These are phyloP conservation scores for Lysandra coridon DNA, from an alignment of 2,888 invertebrate genomes.

Conservation along the genomic window DNA sequence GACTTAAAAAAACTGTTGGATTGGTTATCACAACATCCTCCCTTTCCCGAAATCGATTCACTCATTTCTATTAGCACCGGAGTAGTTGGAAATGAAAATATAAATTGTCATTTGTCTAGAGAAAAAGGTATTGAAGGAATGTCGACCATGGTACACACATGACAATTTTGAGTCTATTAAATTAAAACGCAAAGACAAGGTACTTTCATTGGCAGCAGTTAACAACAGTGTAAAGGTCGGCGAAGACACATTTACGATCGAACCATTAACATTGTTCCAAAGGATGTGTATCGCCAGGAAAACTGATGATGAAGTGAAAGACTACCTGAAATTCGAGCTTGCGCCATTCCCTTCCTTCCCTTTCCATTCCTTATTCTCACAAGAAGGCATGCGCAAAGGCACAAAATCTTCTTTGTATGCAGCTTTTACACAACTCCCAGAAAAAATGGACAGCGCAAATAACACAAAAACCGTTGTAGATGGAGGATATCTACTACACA, in stretches of 20 bases:
- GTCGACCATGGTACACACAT: too few relatives aligned
- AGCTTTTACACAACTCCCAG: slow-evolving; percentile 27
- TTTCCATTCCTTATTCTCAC: slow-evolving; percentile 35
- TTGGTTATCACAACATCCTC: not conserved
- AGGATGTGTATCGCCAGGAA: not conserved
- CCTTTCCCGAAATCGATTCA: not conserved
- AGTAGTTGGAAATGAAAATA: not conserved
- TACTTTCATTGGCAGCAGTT: not conserved
- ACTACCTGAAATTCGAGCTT: too few relatives aligned
- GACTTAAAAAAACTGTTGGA: not conserved
- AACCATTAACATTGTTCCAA: slow-evolving; percentile 25
- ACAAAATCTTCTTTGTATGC: slow-evolving; percentile 37
- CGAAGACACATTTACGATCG: not conserved
- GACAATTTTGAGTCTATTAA: not conserved
- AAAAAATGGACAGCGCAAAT: too few relatives aligned
- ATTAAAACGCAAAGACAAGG: not conserved
- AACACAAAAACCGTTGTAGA: too few relatives aligned
- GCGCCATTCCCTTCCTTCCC: not conserved
- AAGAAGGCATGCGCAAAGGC: slow-evolving; percentile 37
- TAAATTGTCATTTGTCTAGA: not conserved
- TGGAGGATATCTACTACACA: too few relatives aligned
- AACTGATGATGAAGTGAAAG: too few relatives aligned
- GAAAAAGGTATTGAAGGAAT: not conserved
- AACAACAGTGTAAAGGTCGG: not conserved
- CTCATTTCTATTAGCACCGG: not conserved